Percentiles rank a stretch among this genome's conserved stretches.
Conservation (phyloP, 2,797 vertebrate species). For the Malacoctenus gilli region DNA sequence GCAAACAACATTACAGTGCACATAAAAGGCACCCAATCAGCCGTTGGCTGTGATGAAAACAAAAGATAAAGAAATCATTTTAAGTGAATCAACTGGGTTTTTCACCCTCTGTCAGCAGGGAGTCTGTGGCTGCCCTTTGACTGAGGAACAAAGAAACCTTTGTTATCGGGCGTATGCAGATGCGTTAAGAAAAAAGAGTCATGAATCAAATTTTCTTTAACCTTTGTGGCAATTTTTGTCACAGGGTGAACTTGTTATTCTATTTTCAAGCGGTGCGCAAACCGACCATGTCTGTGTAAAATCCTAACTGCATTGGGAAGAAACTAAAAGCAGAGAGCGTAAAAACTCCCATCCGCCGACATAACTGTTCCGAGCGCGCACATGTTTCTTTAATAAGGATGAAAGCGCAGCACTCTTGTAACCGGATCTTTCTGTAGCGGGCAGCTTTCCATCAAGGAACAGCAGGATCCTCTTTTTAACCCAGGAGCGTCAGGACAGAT, state of each 20-base stretch:
- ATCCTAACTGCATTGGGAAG: constrained; percentile 20
- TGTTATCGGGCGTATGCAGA: constrained; percentile 27
- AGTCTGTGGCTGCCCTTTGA: constrained; percentile 38
- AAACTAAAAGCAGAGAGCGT: constrained; percentile 32
- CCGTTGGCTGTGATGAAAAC: no score
- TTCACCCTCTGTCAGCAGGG: constrained; percentile 27
- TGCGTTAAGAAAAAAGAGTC: constrained; percentile 3
- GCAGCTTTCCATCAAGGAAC: constrained; percentile 82
- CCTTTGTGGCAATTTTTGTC: constrained; percentile 5
- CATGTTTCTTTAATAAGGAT: constrained; percentile 87
- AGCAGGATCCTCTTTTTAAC: constrained; percentile 81
- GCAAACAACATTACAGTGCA: no score
- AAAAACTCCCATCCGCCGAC: constrained; percentile 53
- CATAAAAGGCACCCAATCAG: no score
- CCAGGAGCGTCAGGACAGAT: constrained; percentile 79
- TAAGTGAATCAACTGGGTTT: constrained; percentile 25
- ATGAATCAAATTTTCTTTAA: constrained; percentile 14
- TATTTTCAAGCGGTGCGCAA: constrained; percentile 2
- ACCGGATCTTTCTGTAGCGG: constrained; percentile 82
- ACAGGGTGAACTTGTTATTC: constrained; percentile 9
- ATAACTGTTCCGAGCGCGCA: constrained; percentile 64
- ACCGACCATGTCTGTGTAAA: constrained; percentile 26
- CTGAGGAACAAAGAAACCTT: constrained; percentile 36
- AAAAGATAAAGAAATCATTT: constrained; percentile 34
- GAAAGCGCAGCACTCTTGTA: constrained; percentile 81